Conservation (phyloP, 2,113 vertebrate genomes). For the Rhodinocichla rosea region DNA sequence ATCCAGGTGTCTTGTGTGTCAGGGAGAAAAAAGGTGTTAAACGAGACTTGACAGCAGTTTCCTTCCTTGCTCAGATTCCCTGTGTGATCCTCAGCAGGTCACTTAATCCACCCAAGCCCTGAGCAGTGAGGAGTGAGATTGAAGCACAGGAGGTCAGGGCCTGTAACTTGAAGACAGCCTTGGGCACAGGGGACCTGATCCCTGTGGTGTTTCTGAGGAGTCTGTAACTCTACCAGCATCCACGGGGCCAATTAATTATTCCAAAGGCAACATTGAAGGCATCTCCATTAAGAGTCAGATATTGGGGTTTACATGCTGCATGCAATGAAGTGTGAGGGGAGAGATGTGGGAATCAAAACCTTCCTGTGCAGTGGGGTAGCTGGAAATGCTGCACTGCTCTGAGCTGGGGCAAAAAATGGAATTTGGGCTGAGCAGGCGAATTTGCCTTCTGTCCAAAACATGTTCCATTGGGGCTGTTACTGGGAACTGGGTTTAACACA, state of each 20-base stretch:
- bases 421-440: not conserved
- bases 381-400: not conserved
- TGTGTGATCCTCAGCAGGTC: not conserved
- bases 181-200: not conserved
- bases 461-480: rapidly evolving
- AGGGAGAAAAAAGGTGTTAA: not conserved
- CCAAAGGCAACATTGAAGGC: not conserved
- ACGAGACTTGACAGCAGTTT: not conserved
- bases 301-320: not conserved
- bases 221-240: not conserved
- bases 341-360: not conserved
- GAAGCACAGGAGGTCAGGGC: not conserved
- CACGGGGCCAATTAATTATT: not conserved
- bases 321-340: not conserved
- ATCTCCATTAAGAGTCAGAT: not conserved
- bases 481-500: not conserved
- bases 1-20: not conserved
- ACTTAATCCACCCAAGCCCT: conserved; percentile 11
- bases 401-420: not conserved
- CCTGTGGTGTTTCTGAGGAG: not conserved
- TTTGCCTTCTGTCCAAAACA: not conserved
- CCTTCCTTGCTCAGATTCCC: not conserved
- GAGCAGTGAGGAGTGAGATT: not conserved
- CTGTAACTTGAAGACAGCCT: conserved; percentile 19
- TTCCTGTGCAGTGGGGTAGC: not conserved